phyloP scores from a whole-genome alignment of 1,140 invertebrate genomes.

The Nixonia krombeini region DNA sequence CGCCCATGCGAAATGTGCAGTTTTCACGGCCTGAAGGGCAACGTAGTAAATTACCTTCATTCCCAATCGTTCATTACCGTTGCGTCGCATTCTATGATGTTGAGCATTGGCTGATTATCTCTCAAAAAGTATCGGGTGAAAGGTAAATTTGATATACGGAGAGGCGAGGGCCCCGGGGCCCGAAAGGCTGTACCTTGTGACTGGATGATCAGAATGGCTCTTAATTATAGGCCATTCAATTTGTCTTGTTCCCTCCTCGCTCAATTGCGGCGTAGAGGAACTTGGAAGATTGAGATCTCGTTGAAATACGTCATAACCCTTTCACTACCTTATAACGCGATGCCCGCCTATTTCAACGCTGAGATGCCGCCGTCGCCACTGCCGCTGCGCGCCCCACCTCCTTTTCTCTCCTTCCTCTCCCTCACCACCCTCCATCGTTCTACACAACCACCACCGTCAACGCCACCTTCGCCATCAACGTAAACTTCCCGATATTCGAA shows the following conservation, averaged over 20 bases:
- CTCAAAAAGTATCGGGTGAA: slow-evolving; percentile 6
- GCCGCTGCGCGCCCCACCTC: neutral
- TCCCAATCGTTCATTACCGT: too few relatives aligned
- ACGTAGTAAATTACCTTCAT: too few relatives aligned
- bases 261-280: neutral
- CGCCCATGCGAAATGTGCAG: too few relatives aligned
- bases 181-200: slow-evolving; percentile 1
- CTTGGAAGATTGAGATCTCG: slow-evolving; percentile 1
- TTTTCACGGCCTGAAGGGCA: too few relatives aligned
- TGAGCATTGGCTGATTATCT: slow-evolving; percentile 1
- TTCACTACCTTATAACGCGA: neutral
- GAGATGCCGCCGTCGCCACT: too few relatives aligned
- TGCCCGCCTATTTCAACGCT: too few relatives aligned
- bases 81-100: neutral
- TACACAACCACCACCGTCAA: too few relatives aligned
- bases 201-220: slow-evolving; percentile 7
- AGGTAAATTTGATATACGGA: slow-evolving; percentile 8
- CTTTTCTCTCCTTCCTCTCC: neutral
- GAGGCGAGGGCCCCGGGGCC: neutral
- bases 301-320: slow-evolving; percentile 4
- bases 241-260: neutral
- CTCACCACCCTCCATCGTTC: too few relatives aligned
- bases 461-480: too few relatives aligned
- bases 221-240: slow-evolving; percentile 3
- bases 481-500: neutral